These are phyloP conservation scores for Pyrgus malvae DNA, from an alignment of 2,888 invertebrate species.

Conservation along the genomic window DNA sequence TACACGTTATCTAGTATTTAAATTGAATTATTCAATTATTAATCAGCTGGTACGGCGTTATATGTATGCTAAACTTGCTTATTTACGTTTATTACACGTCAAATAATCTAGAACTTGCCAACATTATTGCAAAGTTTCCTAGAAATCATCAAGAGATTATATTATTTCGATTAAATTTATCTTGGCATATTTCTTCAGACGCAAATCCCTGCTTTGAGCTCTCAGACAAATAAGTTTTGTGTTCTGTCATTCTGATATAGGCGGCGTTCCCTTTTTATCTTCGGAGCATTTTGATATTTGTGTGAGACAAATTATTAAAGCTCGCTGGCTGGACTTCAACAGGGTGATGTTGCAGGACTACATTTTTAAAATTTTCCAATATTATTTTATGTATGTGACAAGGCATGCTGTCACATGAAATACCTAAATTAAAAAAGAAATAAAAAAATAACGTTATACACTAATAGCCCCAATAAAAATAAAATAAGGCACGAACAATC, in stretches of 20 bases:
- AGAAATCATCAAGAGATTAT: constrained; percentile 12
- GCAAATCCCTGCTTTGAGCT: constrained; percentile 21
- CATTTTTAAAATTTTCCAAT: neutral
- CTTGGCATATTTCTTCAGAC: constrained; percentile 15
- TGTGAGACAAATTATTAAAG: constrained; percentile 10
- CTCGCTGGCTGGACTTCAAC: neutral
- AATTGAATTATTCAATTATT: too few relatives aligned
- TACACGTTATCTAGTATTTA: too few relatives aligned
- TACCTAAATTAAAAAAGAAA: neutral
- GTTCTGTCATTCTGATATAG: constrained; percentile 11
- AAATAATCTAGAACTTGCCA: neutral
- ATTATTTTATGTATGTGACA: too few relatives aligned
- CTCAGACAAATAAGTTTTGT: constrained; percentile 24
- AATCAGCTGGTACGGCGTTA: too few relatives aligned
- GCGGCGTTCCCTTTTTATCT: constrained; percentile 23
- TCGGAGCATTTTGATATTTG: constrained; percentile 1
- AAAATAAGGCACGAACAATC: too few relatives aligned
- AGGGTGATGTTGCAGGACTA: neutral
- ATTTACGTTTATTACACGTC: constrained; percentile 16
- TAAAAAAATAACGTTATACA: too few relatives aligned
- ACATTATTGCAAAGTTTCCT: constrained; percentile 9
- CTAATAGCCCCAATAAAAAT: too few relatives aligned
- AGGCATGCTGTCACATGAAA: too few relatives aligned
- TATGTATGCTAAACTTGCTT: neutral
- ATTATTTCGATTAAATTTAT: constrained; percentile 14